These are phyloP conservation scores for Morpho achilles DNA, from an alignment of 2,888 invertebrate genomes.

Conservation along the genomic window DNA sequence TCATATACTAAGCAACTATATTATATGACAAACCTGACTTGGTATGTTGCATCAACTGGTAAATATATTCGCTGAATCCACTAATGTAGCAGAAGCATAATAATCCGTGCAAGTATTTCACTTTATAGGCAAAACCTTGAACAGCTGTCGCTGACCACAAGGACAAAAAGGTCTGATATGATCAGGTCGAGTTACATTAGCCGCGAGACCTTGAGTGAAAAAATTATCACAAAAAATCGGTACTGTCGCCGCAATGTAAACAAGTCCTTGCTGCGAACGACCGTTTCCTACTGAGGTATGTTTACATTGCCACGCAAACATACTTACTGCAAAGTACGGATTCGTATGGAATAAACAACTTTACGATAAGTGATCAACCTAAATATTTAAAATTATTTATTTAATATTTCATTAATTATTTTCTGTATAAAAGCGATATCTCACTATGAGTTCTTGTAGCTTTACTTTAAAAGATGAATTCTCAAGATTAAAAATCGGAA, in stretches of 20 bases:
- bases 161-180: slow-evolving; percentile 71
- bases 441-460: too few species aligned
- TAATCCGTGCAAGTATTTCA: slow-evolving; percentile 49
- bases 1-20: too few species aligned
- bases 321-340: slow-evolving; percentile 3
- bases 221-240: slow-evolving; percentile 47
- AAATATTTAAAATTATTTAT: too few species aligned
- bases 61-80: too few species aligned
- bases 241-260: slow-evolving; percentile 53
- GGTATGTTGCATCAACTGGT: too few species aligned
- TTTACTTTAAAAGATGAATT: too few species aligned
- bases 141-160: slow-evolving; percentile 76
- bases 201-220: slow-evolving; percentile 57
- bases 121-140: slow-evolving; percentile 40
- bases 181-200: slow-evolving; percentile 75
- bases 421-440: too few species aligned
- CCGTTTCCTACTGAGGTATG: slow-evolving; percentile 53
- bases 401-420: too few species aligned
- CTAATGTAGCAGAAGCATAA: neutral
- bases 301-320: slow-evolving; percentile 39
- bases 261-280: slow-evolving; percentile 39
- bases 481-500: too few species aligned
- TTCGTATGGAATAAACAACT: too few species aligned
- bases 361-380: too few species aligned
- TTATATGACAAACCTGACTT: too few species aligned